A percentile compares a stretch with the other conserved stretches of the same genome.
Evolutionary conservation across 30 jellyfish, hydroid and myxozoan genomes (phyloP).

Genomic region (Aurelia coerulea): DNA sequence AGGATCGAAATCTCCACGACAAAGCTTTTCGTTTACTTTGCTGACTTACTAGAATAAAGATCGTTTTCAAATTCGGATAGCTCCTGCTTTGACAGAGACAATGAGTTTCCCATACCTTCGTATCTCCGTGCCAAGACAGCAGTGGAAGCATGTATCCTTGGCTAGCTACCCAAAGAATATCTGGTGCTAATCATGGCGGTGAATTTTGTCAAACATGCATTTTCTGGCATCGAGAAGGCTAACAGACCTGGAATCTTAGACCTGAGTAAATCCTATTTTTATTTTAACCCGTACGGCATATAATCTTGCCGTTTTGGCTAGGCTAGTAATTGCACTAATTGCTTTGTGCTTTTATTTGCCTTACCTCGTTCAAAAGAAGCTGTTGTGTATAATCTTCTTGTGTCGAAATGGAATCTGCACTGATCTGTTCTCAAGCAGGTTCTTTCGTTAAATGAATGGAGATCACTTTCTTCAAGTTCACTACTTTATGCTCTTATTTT

Average conservation of each 20-base stretch:
- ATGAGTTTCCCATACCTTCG: too few relatives aligned
- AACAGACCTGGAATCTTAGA: slow-evolving; percentile 61
- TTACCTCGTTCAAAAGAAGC: neutral
- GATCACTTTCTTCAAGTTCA: too few relatives aligned
- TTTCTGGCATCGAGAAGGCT: slow-evolving; percentile 80
- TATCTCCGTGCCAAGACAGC: too few relatives aligned
- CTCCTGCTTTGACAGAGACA: too few relatives aligned
- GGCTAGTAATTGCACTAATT: neutral
- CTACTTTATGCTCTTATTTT: too few relatives aligned
- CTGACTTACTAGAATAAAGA: too few relatives aligned
- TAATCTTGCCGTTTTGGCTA: neutral
- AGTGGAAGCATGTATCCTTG: too few relatives aligned
- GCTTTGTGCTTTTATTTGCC: neutral
- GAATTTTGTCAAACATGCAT: slow-evolving; percentile 72
- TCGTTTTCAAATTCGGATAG: too few relatives aligned
- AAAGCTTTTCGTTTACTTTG: neutral
- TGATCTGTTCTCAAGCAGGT: too few relatives aligned
- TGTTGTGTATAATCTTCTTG: neutral
- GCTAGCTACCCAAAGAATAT: slow-evolving; percentile 5
- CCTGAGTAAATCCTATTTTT: slow-evolving; percentile 26
- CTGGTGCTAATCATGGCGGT: slow-evolving; percentile 50
- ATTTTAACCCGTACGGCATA: neutral
- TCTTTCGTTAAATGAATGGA: too few relatives aligned
- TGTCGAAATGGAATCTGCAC: too few relatives aligned
- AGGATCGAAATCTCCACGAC: slow-evolving; percentile 12